A percentile compares a stretch with the other conserved stretches of the same genome.
Evolutionary conservation across 1,140 invertebrate species (phyloP).

Genomic region (Drosophila paulistorum): DNA sequence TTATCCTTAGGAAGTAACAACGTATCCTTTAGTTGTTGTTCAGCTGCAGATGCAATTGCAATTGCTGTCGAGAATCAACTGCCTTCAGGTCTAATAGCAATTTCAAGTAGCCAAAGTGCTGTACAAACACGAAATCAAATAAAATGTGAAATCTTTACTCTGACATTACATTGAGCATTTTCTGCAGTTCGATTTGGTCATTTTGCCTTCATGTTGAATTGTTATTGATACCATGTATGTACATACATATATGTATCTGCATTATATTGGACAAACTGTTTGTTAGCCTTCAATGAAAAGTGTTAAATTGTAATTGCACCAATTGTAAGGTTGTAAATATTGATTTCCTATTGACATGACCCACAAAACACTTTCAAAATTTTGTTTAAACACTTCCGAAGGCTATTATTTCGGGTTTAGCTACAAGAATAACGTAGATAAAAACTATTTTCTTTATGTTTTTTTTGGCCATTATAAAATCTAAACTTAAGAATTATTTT

Average conservation of each 20-base stretch:
- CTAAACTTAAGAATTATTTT: no score
- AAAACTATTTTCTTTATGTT: no score
- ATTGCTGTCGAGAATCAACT: constrained; percentile 11
- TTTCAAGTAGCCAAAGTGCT: constrained; percentile 57
- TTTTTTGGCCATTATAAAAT: no score
- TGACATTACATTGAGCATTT: constrained; percentile 24
- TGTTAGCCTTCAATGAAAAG: neutral
- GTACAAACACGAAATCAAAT: constrained; percentile 62
- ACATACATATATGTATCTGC: neutral
- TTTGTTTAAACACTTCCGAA: neutral
- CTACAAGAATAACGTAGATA: no score
- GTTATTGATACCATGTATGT: constrained; percentile 9
- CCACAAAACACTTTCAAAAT: neutral
- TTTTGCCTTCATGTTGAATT: constrained; percentile 10
- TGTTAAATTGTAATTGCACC: neutral
- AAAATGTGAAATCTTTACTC: constrained; percentile 47
- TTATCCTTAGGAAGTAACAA: neutral
- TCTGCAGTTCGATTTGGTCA: constrained; percentile 12
- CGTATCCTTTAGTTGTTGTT: constrained; percentile 17
- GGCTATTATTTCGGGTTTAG: no score
- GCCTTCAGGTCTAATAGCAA: constrained; percentile 52
- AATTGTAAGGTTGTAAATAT: constrained; percentile 2
- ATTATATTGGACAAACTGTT: constrained; percentile 9
- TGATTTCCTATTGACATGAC: constrained; percentile 7
- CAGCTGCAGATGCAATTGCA: constrained; percentile 13